Evolutionary conservation across 2,797 vertebrate species (phyloP).

Genomic region (Hippoglossus hippoglossus): DNA sequence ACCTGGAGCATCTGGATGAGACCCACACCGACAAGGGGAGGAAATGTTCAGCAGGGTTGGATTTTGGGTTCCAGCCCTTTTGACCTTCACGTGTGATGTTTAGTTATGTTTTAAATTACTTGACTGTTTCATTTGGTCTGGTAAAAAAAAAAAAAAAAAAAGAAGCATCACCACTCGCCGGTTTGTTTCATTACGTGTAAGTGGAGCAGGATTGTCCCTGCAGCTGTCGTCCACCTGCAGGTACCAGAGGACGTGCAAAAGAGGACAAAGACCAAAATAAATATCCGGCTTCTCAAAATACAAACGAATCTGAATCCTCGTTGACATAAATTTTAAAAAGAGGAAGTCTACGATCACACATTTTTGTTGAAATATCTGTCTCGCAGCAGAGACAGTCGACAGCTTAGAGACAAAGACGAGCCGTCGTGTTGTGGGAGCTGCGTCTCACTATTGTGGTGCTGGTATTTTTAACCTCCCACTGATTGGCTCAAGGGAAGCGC

Average conservation of each 20-base stretch:
- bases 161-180: background rate
- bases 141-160: background rate
- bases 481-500: conserved; percentile 13
- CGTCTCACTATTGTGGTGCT: background rate
- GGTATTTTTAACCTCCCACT: conserved; percentile 6
- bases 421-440: background rate
- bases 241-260: background rate
- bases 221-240: background rate
- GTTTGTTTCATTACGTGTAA: background rate
- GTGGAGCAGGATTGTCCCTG: background rate
- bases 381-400: too few species aligned
- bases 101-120: background rate
- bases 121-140: background rate
- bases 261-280: background rate
- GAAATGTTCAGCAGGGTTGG: too few species aligned
- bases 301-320: background rate
- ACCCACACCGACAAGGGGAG: too few species aligned
- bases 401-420: background rate
- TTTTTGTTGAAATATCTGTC: background rate
- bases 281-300: background rate
- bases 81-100: background rate
- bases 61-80: too few species aligned
- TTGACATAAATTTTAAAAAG: background rate
- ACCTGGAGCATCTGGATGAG: too few species aligned
- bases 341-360: background rate